phyloP scores from a whole-genome alignment of 2,797 vertebrate species.

The Argya squamiceps region DNA sequence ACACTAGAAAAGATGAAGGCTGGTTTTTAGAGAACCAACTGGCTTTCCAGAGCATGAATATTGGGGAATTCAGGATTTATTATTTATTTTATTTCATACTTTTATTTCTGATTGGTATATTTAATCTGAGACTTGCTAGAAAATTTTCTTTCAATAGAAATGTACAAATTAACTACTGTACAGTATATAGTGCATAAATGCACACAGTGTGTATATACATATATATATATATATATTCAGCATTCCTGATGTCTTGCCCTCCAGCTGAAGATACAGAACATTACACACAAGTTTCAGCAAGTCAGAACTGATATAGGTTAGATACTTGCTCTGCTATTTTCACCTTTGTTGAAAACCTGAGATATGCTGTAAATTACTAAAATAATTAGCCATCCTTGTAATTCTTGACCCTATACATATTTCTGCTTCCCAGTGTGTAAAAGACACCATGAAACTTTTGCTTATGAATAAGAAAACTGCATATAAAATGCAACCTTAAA shows the following conservation, averaged over 20 bases:
- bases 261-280: background rate
- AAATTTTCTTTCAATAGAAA: background rate
- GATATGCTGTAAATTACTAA: background rate
- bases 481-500: background rate
- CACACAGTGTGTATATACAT: rapidly evolving
- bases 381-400: background rate
- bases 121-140: background rate
- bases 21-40: background rate
- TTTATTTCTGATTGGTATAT: background rate
- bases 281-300: background rate
- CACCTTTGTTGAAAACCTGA: background rate
- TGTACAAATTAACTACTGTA: background rate
- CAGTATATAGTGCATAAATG: background rate
- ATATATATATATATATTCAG: background rate
- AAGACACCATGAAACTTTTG: background rate
- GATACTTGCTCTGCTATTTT: background rate
- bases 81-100: background rate
- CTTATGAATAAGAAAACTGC: background rate
- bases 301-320: background rate
- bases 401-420: background rate
- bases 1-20: background rate
- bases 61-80: background rate
- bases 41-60: background rate
- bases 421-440: background rate
- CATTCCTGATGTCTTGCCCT: background rate